Evolutionary conservation across 2,113 vertebrate genomes (phyloP).

Genomic region (Zapus hudsonius): DNA sequence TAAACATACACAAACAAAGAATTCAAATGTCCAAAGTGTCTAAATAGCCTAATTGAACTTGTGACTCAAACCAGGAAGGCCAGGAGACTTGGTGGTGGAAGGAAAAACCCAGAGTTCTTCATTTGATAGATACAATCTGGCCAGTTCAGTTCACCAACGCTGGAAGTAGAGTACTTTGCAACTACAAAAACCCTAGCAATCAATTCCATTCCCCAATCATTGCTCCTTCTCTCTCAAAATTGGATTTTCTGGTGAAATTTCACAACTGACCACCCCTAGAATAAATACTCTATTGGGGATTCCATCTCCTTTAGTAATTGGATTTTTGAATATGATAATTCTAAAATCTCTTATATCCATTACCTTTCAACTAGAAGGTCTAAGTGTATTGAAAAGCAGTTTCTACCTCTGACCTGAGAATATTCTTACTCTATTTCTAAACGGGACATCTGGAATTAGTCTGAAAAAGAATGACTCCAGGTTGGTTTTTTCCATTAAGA

Average conservation of each 20-base stretch:
- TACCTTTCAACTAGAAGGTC: not conserved
- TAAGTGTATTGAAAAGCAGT: not conserved
- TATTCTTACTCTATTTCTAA: not conserved
- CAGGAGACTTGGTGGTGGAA: not conserved
- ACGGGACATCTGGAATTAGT: not conserved
- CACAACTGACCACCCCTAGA: not conserved
- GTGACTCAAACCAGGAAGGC: slow-evolving; percentile 75
- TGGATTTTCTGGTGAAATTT: not conserved
- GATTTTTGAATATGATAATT: not conserved
- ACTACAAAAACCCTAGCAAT: not conserved
- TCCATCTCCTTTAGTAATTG: not conserved
- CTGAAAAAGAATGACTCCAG: not conserved
- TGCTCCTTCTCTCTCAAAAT: not conserved
- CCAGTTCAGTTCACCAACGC: not conserved
- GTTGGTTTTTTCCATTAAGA: not conserved
- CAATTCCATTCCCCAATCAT: not conserved
- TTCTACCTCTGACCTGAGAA: not conserved
- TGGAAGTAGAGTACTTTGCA: not conserved
- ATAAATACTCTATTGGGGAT: not conserved
- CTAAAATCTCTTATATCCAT: not conserved
- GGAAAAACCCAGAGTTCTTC: not conserved
- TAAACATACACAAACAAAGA: slow-evolving; percentile 80
- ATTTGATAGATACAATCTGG: not conserved
- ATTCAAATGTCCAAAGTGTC: slow-evolving; percentile 79
- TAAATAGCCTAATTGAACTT: slow-evolving; percentile 81